Conservation (phyloP, 1,140 invertebrate species). For the Procambarus clarkii region DNA sequence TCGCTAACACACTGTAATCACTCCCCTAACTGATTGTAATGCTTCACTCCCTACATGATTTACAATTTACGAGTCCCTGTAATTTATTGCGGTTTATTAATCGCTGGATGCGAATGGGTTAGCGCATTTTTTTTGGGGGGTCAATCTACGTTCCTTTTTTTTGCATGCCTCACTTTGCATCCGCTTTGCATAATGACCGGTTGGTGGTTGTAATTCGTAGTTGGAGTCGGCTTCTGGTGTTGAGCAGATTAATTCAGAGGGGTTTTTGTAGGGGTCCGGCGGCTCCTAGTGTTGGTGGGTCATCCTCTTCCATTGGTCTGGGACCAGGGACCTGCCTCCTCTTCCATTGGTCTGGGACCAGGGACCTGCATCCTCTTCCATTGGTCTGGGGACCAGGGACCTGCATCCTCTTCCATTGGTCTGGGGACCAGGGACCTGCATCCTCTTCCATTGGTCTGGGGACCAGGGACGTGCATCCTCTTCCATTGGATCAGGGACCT, state of each 20-base stretch:
- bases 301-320: no score
- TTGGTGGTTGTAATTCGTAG: not conserved
- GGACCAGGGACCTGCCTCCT: no score
- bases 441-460: no score
- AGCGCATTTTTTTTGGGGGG: no score
- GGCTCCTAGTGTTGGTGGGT: not conserved
- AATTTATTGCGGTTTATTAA: not conserved
- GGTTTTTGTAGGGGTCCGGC: not conserved
- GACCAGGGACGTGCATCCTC: no score
- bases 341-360: no score
- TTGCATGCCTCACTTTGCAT: not conserved
- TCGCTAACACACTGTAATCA: not conserved
- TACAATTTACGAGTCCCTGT: not conserved
- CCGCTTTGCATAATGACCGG: constrained; percentile 7
- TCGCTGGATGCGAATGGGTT: not conserved
- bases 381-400: no score
- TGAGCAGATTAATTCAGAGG: not conserved
- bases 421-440: no score
- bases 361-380: no score
- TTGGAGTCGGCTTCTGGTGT: not conserved
- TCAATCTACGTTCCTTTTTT: not conserved
- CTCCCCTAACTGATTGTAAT: not conserved
- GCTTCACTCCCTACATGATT: no score
- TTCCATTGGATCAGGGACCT: no score
- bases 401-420: no score